phyloP scores from a whole-genome alignment of 2,888 invertebrate genomes.

The Caenorhabditis becei region DNA sequence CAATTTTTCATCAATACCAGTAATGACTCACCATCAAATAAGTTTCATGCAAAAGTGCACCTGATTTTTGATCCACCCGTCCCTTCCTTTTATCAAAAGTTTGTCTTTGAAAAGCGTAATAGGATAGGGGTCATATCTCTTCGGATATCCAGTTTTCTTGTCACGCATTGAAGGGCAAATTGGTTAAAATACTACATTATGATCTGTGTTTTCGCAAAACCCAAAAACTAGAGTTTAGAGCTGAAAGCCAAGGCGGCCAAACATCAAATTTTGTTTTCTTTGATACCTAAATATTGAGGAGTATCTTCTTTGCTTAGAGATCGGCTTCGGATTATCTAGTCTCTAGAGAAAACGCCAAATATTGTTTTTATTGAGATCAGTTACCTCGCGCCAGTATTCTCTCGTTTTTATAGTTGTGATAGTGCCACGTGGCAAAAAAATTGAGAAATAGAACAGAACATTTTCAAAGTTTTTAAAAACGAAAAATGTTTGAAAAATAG shows the following conservation, averaged over 20 bases:
- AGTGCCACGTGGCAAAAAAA: too few relatives aligned
- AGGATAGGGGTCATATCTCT: conserved; percentile 8
- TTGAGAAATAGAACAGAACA: too few relatives aligned
- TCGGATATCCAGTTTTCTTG: conserved; percentile 24
- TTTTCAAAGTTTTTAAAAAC: too few relatives aligned
- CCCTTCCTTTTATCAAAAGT: background rate
- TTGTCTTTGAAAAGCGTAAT: conserved; percentile 5
- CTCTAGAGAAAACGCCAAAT: conserved; percentile 3
- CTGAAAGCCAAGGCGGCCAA: too few relatives aligned
- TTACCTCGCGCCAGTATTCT: background rate
- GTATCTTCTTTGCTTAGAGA: background rate
- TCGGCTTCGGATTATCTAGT: background rate
- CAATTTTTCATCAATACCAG: too few relatives aligned
- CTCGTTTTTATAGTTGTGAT: too few relatives aligned
- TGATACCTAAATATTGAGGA: background rate
- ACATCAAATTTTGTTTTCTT: too few relatives aligned
- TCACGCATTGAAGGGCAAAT: conserved; percentile 33
- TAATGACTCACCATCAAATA: too few relatives aligned
- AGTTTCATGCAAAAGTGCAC: background rate
- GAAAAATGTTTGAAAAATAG: too few relatives aligned
- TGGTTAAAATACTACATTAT: too few relatives aligned
- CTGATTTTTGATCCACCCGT: background rate
- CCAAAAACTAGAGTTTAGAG: too few relatives aligned
- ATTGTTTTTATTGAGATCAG: background rate
- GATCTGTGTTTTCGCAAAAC: too few relatives aligned